Conservation (phyloP, 2,797 vertebrate species). For the Heliangelus exortis region DNA sequence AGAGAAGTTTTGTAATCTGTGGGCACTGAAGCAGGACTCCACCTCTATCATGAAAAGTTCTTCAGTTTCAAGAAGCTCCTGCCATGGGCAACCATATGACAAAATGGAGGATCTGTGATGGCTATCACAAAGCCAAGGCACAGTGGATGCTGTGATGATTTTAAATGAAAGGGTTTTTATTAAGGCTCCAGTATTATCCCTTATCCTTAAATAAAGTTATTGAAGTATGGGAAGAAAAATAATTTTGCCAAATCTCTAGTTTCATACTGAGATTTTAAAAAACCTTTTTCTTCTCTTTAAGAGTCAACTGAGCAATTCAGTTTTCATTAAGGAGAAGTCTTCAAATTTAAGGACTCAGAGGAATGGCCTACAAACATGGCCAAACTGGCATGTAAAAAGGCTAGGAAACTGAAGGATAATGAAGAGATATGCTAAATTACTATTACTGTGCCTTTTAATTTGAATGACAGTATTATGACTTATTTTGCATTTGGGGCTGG, state of each 20-base stretch:
- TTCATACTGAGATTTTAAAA: neutral
- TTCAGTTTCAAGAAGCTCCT: neutral
- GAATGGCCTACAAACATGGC: neutral
- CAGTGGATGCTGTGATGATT: neutral
- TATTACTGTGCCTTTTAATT: neutral
- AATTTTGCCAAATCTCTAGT: neutral
- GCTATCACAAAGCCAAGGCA: neutral
- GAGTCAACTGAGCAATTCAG: neutral
- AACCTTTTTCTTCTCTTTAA: neutral
- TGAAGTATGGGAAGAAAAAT: neutral
- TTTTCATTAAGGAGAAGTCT: neutral
- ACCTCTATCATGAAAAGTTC: neutral
- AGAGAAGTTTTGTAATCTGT: neutral
- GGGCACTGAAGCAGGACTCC: neutral
- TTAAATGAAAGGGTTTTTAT: neutral
- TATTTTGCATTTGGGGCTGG: neutral
- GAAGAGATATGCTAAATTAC: neutral
- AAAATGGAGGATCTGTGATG: neutral
- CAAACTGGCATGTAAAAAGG: neutral
- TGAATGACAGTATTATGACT: neutral
- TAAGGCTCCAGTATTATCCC: neutral
- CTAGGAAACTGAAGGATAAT: neutral
- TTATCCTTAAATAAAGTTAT: neutral
- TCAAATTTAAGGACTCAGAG: neutral
- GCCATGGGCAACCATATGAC: fast-evolving